Percentiles rank a stretch among this genome's conserved stretches.
Evolutionary conservation across 2,888 invertebrate species (phyloP).

Genomic region (Dromius quadrimaculatus): DNA sequence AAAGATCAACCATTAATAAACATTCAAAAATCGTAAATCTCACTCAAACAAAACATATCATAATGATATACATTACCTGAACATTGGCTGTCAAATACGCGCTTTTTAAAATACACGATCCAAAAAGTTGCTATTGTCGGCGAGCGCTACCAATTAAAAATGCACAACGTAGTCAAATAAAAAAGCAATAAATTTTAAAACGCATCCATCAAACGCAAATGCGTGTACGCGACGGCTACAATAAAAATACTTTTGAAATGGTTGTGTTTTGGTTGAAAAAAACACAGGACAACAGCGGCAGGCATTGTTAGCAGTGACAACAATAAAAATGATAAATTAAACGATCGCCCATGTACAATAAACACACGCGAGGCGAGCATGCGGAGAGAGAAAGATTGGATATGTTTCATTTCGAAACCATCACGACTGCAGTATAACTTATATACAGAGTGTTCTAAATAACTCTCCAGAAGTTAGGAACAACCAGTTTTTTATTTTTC

Average conservation of each 20-base stretch:
- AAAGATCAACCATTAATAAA: constrained; percentile 15
- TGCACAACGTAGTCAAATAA: constrained; percentile 43
- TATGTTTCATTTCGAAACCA: background rate
- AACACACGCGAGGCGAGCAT: constrained; percentile 27
- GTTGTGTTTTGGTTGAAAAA: constrained; percentile 45
- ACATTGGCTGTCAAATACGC: constrained; percentile 43
- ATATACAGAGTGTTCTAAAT: too few species aligned
- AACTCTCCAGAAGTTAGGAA: too few species aligned
- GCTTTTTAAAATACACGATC: constrained; percentile 39
- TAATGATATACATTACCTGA: constrained; percentile 44
- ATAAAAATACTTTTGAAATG: constrained; percentile 49
- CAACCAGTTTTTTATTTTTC: constrained; percentile 6
- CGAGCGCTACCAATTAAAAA: constrained; percentile 46
- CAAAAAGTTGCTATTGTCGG: constrained; percentile 30
- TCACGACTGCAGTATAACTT: too few species aligned
- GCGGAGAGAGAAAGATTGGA: background rate
- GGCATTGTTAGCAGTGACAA: constrained; percentile 46
- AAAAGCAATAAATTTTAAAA: constrained; percentile 50
- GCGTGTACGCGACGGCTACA: constrained; percentile 42
- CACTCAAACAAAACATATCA: constrained; percentile 38
- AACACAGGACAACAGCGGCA: constrained; percentile 42
- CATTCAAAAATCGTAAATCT: constrained; percentile 39
- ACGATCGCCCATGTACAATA: constrained; percentile 45
- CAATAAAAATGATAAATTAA: constrained; percentile 52
- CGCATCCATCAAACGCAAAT: constrained; percentile 47